Percentiles rank a stretch among this genome's conserved stretches.
Evolutionary conservation across 2,888 invertebrate genomes (phyloP).

Genomic region (Gibbula magus): DNA sequence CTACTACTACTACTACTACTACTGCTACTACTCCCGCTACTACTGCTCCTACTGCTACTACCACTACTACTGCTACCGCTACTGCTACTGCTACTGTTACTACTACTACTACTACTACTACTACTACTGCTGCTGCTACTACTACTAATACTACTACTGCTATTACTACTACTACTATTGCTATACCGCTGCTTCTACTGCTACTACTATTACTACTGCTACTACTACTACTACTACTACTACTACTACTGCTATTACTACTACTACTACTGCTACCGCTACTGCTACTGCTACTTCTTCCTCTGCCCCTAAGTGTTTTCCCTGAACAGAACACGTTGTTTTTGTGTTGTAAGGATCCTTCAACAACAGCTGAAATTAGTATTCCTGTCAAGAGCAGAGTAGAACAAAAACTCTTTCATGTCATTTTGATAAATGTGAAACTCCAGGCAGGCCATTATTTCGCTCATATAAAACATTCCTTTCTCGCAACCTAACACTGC

Average conservation of each 20-base stretch:
- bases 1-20: conserved; percentile 3
- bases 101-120: neutral
- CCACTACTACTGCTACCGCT: conserved; percentile 33
- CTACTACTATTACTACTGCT: conserved; percentile 34
- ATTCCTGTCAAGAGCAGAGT: too few relatives aligned
- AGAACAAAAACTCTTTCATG: too few relatives aligned
- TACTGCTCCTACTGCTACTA: conserved; percentile 33
- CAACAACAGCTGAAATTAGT: too few relatives aligned
- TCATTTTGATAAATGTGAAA: too few relatives aligned
- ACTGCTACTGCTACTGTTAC: conserved; percentile 11
- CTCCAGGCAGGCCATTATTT: too few relatives aligned
- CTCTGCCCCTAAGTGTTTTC: too few relatives aligned
- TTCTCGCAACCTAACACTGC: too few relatives aligned
- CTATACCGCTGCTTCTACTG: conserved; percentile 25
- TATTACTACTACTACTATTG: neutral
- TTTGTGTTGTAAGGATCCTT: neutral
- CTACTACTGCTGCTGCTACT: too few relatives aligned
- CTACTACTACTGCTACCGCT: neutral
- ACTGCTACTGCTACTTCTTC: too few relatives aligned
- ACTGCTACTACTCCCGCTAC: conserved; percentile 28
- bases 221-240: conserved; percentile 33
- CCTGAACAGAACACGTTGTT: too few relatives aligned
- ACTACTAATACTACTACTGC: neutral
- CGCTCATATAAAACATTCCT: too few relatives aligned
- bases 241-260: conserved; percentile 13